Percentiles rank a stretch among this genome's conserved stretches.
Conservation (phyloP, 2,888 invertebrate species). For the Habrosyne pyritoides region DNA sequence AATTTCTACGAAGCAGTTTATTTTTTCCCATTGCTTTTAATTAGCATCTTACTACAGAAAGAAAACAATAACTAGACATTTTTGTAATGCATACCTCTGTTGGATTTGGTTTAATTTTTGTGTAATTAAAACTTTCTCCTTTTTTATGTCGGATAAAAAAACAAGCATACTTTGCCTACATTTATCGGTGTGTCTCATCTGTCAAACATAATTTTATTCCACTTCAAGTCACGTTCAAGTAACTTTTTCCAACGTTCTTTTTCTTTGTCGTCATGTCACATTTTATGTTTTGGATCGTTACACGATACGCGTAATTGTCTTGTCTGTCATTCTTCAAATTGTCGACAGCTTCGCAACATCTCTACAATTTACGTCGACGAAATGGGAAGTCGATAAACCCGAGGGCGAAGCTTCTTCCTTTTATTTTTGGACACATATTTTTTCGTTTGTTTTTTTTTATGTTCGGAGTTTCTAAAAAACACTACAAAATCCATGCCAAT, state of each 20-base stretch:
- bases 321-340: neutral
- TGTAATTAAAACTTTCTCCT: too few relatives aligned
- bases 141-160: too few relatives aligned
- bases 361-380: neutral
- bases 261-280: neutral
- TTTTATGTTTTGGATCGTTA: slow-evolving; percentile 4
- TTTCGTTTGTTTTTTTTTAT: too few relatives aligned
- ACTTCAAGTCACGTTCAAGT: neutral
- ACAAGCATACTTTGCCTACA: too few relatives aligned
- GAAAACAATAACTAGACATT: too few relatives aligned
- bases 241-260: neutral
- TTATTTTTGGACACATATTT: neutral
- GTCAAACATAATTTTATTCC: neutral
- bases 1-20: too few relatives aligned
- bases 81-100: too few relatives aligned
- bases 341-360: neutral
- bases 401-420: neutral
- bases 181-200: neutral
- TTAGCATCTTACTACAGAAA: too few relatives aligned
- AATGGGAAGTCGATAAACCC: neutral
- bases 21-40: too few relatives aligned
- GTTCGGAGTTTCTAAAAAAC: too few relatives aligned
- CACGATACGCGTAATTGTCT: neutral
- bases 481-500: too few relatives aligned
- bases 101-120: too few relatives aligned